These are phyloP conservation scores for Penaeus vannamei DNA, from an alignment of 1,140 invertebrate genomes.

Conservation along the genomic window DNA sequence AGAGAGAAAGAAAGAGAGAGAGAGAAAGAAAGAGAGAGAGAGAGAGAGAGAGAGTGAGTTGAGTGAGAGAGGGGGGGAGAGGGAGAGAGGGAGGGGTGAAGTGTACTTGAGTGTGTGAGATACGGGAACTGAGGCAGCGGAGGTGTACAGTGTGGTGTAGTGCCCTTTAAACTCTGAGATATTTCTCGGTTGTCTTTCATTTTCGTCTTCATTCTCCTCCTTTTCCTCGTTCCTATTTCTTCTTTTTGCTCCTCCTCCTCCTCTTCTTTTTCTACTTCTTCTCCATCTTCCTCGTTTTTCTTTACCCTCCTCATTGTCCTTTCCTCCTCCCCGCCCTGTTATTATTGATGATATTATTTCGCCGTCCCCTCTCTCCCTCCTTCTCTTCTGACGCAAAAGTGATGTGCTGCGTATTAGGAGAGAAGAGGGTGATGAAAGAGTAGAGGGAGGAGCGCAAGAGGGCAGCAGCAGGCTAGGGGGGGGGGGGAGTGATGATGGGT, in stretches of 20 bases:
- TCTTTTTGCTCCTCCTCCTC: not conserved
- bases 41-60: too few relatives aligned
- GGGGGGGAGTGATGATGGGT: not conserved
- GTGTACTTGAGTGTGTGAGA: too few relatives aligned
- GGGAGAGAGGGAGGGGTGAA: too few relatives aligned
- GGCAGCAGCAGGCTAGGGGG: not conserved
- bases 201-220: not conserved
- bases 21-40: too few relatives aligned
- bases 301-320: not conserved
- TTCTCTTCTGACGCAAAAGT: not conserved
- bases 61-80: too few relatives aligned
- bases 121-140: too few relatives aligned
- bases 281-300: not conserved
- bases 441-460: not conserved
- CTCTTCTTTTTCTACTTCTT: not conserved
- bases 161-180: too few relatives aligned
- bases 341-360: not conserved
- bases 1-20: too few relatives aligned
- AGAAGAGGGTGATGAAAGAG: not conserved
- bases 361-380: not conserved
- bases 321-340: not conserved
- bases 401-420: not conserved
- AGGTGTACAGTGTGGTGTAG: too few relatives aligned
- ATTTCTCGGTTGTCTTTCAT: not conserved
- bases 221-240: not conserved